Evolutionary conservation across 2,888 invertebrate genomes (phyloP).

Genomic region (Erebia ligea): DNA sequence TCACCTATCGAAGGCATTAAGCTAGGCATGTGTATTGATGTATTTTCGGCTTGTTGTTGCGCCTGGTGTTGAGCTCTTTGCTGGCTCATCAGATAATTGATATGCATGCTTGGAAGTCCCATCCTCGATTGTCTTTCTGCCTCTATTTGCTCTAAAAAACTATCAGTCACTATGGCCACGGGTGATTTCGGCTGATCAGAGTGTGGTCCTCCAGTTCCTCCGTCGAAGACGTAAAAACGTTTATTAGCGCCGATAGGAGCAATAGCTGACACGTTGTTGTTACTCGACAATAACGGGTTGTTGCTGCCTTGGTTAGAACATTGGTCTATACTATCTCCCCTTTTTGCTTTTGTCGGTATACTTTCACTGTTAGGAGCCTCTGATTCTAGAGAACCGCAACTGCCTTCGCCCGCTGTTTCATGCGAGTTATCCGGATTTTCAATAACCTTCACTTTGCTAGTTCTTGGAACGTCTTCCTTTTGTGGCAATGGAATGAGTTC

Average conservation of each 20-base stretch:
- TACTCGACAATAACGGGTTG: slow-evolving; percentile 75
- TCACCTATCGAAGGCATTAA: slow-evolving; percentile 82
- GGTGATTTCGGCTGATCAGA: slow-evolving; percentile 74
- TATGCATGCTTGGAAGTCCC: slow-evolving; percentile 79
- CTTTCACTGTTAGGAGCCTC: slow-evolving; percentile 71
- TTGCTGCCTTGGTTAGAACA: slow-evolving; percentile 80
- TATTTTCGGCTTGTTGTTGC: slow-evolving; percentile 61
- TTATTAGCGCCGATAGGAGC: slow-evolving; percentile 77
- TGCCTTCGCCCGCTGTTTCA: slow-evolving; percentile 74
- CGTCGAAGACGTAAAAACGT: slow-evolving; percentile 76
- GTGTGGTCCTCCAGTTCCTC: slow-evolving; percentile 65
- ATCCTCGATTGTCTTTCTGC: slow-evolving; percentile 74
- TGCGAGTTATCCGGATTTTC: slow-evolving; percentile 69
- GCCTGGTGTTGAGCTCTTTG: slow-evolving; percentile 67
- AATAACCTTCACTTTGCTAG: slow-evolving; percentile 58
- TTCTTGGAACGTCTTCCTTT: slow-evolving; percentile 60
- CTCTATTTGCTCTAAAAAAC: slow-evolving; percentile 76
- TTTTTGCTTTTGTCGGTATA: slow-evolving; percentile 61
- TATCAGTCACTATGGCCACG: slow-evolving; percentile 76
- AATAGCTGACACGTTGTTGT: slow-evolving; percentile 72
- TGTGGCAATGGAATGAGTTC: slow-evolving; percentile 68
- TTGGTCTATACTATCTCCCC: slow-evolving; percentile 73
- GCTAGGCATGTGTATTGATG: slow-evolving; percentile 64
- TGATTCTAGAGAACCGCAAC: slow-evolving; percentile 76
- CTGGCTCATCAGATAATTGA: slow-evolving; percentile 73